Conservation (phyloP, 2,797 vertebrate species). For the Natrix natrix region DNA sequence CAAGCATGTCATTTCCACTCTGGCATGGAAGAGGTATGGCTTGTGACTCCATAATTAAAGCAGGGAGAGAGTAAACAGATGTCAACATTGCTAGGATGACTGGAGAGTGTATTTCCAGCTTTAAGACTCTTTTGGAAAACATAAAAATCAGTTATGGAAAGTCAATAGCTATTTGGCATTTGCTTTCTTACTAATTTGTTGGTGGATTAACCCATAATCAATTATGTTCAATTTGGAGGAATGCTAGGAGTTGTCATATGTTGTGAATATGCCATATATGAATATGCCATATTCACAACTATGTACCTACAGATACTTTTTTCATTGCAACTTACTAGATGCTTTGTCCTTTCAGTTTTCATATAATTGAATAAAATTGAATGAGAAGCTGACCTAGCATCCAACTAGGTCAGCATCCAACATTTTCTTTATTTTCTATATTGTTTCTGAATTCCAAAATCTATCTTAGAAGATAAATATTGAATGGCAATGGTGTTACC, state of each 20-base stretch:
- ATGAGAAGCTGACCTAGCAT: not conserved
- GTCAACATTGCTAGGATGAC: not conserved
- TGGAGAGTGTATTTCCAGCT: not conserved
- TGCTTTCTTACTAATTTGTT: not conserved
- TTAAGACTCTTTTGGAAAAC: not conserved
- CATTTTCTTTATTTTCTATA: not conserved
- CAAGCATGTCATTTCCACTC: not conserved
- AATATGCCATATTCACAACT: not conserved
- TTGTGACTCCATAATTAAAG: slow-evolving; percentile 26
- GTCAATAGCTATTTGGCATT: not conserved
- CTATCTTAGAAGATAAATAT: not conserved
- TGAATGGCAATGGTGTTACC: not conserved
- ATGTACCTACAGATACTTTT: not conserved
- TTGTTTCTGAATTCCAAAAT: not conserved
- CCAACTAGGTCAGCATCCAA: not conserved
- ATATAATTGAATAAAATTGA: not conserved
- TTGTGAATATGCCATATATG: not conserved
- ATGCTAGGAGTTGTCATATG: not conserved
- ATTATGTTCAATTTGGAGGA: not conserved
- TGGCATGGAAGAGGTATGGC: not conserved
- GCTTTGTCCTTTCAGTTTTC: not conserved
- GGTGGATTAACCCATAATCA: not conserved
- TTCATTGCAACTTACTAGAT: not conserved
- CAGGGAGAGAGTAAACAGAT: slow-evolving; percentile 10
- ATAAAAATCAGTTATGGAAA: not conserved